phyloP scores from a whole-genome alignment of 92 coral and sea anemone genomes.

The Pocillopora grandis region DNA sequence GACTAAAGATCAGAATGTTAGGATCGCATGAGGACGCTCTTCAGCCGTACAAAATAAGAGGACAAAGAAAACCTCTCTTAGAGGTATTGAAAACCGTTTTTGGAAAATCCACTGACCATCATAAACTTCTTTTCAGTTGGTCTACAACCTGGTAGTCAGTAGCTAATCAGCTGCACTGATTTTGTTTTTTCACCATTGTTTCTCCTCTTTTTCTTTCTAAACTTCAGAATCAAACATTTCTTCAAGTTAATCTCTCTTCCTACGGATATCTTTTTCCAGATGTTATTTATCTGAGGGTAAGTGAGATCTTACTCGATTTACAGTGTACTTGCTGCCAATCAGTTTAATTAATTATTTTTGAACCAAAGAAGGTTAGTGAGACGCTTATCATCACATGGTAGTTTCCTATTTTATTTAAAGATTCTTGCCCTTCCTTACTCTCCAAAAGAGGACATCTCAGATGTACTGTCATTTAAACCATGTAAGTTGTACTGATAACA shows the following conservation, averaged over 20 bases:
- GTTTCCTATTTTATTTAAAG: neutral
- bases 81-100: no score
- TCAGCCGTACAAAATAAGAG: no score
- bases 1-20: no score
- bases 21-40: no score
- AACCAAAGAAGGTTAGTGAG: neutral
- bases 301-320: neutral
- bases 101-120: no score
- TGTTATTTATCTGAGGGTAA: neutral
- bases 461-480: neutral
- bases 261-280: neutral
- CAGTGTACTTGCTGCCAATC: neutral
- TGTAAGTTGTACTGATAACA: conserved; percentile 1
- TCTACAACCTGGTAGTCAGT: no score
- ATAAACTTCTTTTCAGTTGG: no score
- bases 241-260: conserved; percentile 4
- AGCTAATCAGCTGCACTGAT: neutral
- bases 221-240: conserved; percentile 16
- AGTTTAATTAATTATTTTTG: neutral
- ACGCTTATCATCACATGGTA: neutral
- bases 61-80: no score
- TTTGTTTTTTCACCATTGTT: neutral
- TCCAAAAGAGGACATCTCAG: neutral
- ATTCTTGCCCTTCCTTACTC: conserved; percentile 13
- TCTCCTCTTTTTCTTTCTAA: neutral